Percentiles rank a stretch among this genome's conserved stretches.
Conservation (phyloP, 2,888 invertebrate genomes). For the Erannis defoliaria region DNA sequence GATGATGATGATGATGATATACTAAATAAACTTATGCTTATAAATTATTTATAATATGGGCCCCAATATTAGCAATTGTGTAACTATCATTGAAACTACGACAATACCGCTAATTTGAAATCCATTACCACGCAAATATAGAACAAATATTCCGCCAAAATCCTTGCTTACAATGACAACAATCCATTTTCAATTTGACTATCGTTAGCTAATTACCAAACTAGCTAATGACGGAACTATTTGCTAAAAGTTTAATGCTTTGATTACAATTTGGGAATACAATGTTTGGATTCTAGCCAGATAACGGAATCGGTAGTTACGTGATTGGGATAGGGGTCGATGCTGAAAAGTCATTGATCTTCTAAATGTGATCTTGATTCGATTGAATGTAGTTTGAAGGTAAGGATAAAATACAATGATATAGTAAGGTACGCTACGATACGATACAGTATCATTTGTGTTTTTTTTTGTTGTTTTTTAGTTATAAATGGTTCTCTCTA, state of each 20-base stretch:
- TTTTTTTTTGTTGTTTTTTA: too few species aligned
- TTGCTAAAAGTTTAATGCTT: slow-evolving; percentile 38
- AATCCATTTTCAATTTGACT: slow-evolving; percentile 43
- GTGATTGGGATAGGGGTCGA: slow-evolving; percentile 24
- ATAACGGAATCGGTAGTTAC: slow-evolving; percentile 36
- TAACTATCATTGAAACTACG: background rate
- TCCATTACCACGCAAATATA: slow-evolving; percentile 21
- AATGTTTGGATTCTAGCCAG: slow-evolving; percentile 38
- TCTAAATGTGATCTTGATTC: background rate
- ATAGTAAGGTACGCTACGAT: too few species aligned
- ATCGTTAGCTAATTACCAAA: slow-evolving; percentile 45
- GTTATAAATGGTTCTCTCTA: too few species aligned
- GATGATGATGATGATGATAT: background rate
- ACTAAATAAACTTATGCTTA: background rate
- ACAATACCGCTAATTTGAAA: slow-evolving; percentile 18
- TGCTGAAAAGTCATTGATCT: slow-evolving; percentile 9
- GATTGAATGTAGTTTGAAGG: too few species aligned
- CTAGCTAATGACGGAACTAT: slow-evolving; percentile 45
- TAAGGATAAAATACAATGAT: background rate
- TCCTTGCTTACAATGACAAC: slow-evolving; percentile 33
- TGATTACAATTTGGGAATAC: slow-evolving; percentile 44
- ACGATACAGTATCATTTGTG: too few species aligned
- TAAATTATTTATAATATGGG: background rate
- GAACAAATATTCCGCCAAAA: slow-evolving; percentile 10
- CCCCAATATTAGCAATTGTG: background rate